Base-by-base conservation (phyloP, 2,113 vertebrate genomes). In the Meles meles region DNA sequence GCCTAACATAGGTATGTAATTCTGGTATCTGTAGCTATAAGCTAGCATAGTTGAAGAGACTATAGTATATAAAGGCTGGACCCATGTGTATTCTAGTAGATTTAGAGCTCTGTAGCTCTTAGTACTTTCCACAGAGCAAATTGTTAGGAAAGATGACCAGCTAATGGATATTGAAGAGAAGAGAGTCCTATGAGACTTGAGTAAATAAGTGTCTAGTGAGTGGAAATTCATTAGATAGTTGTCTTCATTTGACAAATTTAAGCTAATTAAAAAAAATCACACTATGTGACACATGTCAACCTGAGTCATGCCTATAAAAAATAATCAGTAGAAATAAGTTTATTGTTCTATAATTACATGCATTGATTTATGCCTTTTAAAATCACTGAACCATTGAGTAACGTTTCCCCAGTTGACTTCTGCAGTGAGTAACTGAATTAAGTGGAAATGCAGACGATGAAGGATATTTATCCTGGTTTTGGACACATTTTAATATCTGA, bases 291-390 rank as follows among this genome's bases (percentile, higher is more conserved):
- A 83, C 13, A 72, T 95, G 96, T 97, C 97, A 96, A 57, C 57
- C 61, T 97, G 37, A 96, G 93, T 98, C 93, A 96, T 90, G 55
- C 97, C 97, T 98, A 34, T 98, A 89, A 98, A 97, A 74, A 63
- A 83, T 94, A 88, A 97, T 98, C 87, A 0, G 85, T 98, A 98
- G 91, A 97, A 98, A 98, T 98, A 93, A 98, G 96, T 98, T 98
- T 97, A 87, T 98, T 98, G 95, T 97, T 98, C 96, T 97, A 74
- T 98, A 98, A 98, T 98, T 98, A 98, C 21, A 87, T 93, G 76
- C 85, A 98, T 98, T 82, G 90, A 98, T 90, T 98, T 95, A 88
- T 98, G 93, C 97, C 87, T 98, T 98, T 90, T 98, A 95, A 98
- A 98, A 95, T 97, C 96, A 87, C 44, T 97, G 95, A 98, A 90